Evolutionary conservation across 2,113 vertebrate genomes (phyloP).

Genomic region (Chionodraco myersi): DNA sequence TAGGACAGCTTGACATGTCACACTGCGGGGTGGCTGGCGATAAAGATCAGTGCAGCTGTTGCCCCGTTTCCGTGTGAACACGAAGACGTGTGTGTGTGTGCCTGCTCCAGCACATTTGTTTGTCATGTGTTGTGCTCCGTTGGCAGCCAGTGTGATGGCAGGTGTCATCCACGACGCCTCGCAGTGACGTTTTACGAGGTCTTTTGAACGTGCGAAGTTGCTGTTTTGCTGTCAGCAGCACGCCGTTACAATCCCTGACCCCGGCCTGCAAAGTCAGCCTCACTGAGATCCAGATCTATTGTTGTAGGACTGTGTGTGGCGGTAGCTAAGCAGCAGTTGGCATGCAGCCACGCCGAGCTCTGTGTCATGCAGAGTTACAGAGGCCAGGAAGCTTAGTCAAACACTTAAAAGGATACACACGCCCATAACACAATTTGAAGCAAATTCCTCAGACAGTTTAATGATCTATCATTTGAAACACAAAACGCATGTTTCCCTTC

Average conservation of each 20-base stretch:
- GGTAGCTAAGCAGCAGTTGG: slow-evolving; percentile 78
- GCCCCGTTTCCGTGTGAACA: slow-evolving; percentile 8
- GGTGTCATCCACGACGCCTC: slow-evolving; percentile 54
- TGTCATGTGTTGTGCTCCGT: slow-evolving; percentile 41
- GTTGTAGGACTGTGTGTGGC: slow-evolving; percentile 73
- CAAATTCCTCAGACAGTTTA: neutral
- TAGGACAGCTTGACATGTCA: slow-evolving; percentile 28
- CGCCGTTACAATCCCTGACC: slow-evolving; percentile 49
- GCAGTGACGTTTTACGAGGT: slow-evolving; percentile 51
- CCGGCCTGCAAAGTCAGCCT: slow-evolving; percentile 38
- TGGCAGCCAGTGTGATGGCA: slow-evolving; percentile 44
- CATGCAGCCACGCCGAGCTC: slow-evolving; percentile 56
- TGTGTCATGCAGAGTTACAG: slow-evolving; percentile 60
- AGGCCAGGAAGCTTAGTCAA: slow-evolving; percentile 23
- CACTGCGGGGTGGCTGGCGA: neutral
- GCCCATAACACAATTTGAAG: slow-evolving; percentile 15
- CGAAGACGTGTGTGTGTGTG: slow-evolving; percentile 1
- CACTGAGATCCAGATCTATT: slow-evolving; percentile 50
- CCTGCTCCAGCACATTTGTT: slow-evolving; percentile 30
- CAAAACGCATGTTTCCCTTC: neutral
- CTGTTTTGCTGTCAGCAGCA: slow-evolving; percentile 57
- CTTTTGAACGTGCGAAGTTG: slow-evolving; percentile 54
- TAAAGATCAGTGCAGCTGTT: slow-evolving; percentile 49
- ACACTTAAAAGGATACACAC: slow-evolving; percentile 32
- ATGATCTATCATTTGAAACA: neutral